A percentile compares a stretch with the other conserved stretches of the same genome.
phyloP scores from a whole-genome alignment of 1,140 invertebrate genomes.

The Micrasema longulum region DNA sequence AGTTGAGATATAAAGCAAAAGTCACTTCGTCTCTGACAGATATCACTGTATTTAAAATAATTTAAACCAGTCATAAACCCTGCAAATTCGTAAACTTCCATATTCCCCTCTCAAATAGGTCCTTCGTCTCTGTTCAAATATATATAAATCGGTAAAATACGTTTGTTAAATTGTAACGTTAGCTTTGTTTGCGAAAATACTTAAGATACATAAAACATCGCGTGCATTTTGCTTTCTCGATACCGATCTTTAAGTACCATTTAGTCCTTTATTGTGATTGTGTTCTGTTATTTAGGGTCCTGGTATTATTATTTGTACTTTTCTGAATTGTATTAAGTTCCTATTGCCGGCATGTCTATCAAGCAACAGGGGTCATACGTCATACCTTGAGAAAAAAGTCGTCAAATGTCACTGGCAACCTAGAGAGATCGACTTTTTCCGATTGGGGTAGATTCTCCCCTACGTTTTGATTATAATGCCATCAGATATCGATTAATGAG shows the following conservation, averaged over 20 bases:
- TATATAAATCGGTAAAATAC: no score
- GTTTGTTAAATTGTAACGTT: no score
- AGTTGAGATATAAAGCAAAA: no score
- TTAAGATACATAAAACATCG: no score
- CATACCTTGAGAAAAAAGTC: conserved; percentile 53
- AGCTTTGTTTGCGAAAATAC: no score
- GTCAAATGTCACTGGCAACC: conserved; percentile 51
- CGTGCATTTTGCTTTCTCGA: conserved; percentile 17
- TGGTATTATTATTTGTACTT: conserved; percentile 21
- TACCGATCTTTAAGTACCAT: conserved; percentile 25
- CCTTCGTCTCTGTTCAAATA: no score
- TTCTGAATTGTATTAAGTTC: conserved; percentile 34
- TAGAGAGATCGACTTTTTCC: conserved; percentile 25
- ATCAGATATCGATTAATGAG: conserved; percentile 30
- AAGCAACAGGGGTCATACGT: conserved; percentile 26
- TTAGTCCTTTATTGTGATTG: conserved; percentile 23
- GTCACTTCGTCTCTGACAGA: no score
- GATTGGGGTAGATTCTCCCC: conserved; percentile 18
- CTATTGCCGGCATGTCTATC: conserved; percentile 15
- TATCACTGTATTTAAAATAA: no score
- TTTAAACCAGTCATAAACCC: no score
- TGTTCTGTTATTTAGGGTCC: conserved; percentile 7
- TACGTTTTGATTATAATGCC: conserved; percentile 10
- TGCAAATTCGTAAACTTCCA: no score
- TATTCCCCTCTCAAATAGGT: no score